These are phyloP conservation scores for Muscicapa adusta DNA, from an alignment of 2,113 vertebrate genomes.

Conservation along the genomic window DNA sequence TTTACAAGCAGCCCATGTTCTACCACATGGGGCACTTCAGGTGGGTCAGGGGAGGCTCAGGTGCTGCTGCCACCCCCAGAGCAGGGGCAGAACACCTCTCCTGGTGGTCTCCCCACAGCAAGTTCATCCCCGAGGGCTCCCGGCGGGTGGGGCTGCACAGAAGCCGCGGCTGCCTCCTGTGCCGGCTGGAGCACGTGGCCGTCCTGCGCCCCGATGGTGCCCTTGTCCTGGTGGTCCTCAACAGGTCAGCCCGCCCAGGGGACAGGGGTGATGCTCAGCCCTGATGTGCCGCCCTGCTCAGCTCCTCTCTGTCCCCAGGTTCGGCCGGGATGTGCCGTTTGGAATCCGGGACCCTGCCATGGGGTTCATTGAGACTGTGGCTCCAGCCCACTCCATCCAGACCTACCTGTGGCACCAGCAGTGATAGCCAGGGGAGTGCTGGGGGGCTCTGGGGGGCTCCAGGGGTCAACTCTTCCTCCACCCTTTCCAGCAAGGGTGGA, in stretches of 20 bases:
- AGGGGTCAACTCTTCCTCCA: not conserved
- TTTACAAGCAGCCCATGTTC: slow-evolving; percentile 96
- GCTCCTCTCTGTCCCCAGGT: not conserved
- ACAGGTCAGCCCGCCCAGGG: slow-evolving; percentile 70
- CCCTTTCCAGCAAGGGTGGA: not conserved
- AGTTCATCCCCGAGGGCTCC: slow-evolving; percentile 88
- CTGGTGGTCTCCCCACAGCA: slow-evolving; percentile 67
- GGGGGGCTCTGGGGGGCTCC: fast-evolving
- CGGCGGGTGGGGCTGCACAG: slow-evolving; percentile 79
- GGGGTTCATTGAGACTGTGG: slow-evolving; percentile 75
- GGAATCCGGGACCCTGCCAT: slow-evolving; percentile 76
- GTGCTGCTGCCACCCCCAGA: fast-evolving
- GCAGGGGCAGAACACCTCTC: fast-evolving
- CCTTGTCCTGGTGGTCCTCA: slow-evolving; percentile 81
- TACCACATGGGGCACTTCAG: slow-evolving; percentile 94
- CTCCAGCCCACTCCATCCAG: slow-evolving; percentile 82
- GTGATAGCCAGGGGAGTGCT: not conserved
- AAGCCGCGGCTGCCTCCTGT: not conserved
- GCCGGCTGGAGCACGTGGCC: slow-evolving; percentile 74
- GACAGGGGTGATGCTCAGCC: fast-evolving
- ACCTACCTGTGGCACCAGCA: slow-evolving; percentile 83
- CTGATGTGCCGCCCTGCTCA: fast-evolving
- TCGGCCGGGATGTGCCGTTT: slow-evolving; percentile 63
- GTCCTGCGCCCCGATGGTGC: slow-evolving; percentile 77
- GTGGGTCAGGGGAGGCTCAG: slow-evolving; percentile 55